Evolutionary conservation across 2,888 invertebrate species (phyloP).

Genomic region (Eledona agricola): DNA sequence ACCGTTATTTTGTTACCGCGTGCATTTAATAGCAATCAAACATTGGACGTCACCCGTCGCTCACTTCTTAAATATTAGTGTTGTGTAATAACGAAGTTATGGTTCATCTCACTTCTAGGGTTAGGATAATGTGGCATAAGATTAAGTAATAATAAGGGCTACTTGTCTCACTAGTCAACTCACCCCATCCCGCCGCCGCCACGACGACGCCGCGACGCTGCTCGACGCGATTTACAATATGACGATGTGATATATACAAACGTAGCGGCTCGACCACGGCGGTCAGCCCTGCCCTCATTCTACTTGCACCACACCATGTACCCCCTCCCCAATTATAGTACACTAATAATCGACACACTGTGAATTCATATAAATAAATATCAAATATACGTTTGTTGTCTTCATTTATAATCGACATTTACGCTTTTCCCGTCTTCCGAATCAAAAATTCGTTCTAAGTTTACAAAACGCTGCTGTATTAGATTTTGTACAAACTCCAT

Average conservation of each 20-base stretch:
- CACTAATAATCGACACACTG: constrained; percentile 63
- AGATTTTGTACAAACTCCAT: constrained; percentile 24
- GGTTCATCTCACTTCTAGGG: constrained; percentile 56
- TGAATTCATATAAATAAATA: constrained; percentile 62
- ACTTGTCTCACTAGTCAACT: constrained; percentile 48
- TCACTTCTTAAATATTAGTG: constrained; percentile 60
- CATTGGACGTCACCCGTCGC: constrained; percentile 54
- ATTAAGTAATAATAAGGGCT: constrained; percentile 46
- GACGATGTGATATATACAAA: constrained; percentile 59
- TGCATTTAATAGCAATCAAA: constrained; percentile 54
- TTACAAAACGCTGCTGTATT: neutral
- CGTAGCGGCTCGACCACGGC: constrained; percentile 57
- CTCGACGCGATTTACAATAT: constrained; percentile 56
- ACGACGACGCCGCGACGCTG: constrained; percentile 42
- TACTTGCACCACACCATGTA: constrained; percentile 60
- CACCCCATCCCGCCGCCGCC: constrained; percentile 36
- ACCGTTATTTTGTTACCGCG: constrained; percentile 52
- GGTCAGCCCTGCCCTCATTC: constrained; percentile 51
- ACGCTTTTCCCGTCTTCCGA: too few species aligned
- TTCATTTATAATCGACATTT: constrained; percentile 50
- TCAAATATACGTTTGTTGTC: constrained; percentile 57
- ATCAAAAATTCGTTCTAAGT: too few species aligned
- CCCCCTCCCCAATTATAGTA: constrained; percentile 58
- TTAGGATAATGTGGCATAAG: constrained; percentile 44
- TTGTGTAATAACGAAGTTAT: constrained; percentile 59